These are phyloP conservation scores for Hapalemur alaotrensis DNA, from an alignment of 2,797 vertebrate genomes.

Conservation along the genomic window DNA sequence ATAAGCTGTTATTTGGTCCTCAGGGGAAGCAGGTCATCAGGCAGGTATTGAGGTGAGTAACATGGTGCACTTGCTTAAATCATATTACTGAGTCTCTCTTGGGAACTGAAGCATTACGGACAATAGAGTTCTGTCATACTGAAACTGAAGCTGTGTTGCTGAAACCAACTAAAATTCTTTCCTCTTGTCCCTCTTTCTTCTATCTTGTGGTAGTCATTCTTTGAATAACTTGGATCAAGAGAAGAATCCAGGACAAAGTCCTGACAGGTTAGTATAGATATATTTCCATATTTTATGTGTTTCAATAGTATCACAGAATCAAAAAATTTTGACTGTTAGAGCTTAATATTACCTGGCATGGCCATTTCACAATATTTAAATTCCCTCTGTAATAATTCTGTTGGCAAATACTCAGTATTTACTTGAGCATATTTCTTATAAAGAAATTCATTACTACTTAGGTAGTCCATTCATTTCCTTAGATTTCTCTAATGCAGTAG, in stretches of 20 bases:
- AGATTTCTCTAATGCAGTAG: neutral
- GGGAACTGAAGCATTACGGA: neutral
- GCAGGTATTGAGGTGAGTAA: constrained; percentile 16
- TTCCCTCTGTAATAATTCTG: neutral
- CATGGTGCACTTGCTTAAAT: neutral
- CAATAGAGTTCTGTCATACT: neutral
- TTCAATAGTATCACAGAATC: neutral
- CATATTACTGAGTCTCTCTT: neutral
- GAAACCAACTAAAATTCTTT: neutral
- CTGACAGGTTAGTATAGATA: neutral
- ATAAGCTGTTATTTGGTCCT: constrained; percentile 23
- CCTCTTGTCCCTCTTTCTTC: neutral
- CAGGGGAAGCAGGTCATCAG: neutral
- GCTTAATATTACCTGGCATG: neutral
- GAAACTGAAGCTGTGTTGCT: neutral
- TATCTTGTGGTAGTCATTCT: neutral
- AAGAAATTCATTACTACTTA: neutral
- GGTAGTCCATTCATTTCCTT: neutral
- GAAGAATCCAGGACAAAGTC: neutral
- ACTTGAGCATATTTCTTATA: neutral
- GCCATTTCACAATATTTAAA: neutral
- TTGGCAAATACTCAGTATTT: neutral
- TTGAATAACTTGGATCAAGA: neutral
- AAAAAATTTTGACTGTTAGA: neutral
- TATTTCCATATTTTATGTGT: neutral